phyloP scores from a whole-genome alignment of 2,888 invertebrate species.

The Ceramica pisi region DNA sequence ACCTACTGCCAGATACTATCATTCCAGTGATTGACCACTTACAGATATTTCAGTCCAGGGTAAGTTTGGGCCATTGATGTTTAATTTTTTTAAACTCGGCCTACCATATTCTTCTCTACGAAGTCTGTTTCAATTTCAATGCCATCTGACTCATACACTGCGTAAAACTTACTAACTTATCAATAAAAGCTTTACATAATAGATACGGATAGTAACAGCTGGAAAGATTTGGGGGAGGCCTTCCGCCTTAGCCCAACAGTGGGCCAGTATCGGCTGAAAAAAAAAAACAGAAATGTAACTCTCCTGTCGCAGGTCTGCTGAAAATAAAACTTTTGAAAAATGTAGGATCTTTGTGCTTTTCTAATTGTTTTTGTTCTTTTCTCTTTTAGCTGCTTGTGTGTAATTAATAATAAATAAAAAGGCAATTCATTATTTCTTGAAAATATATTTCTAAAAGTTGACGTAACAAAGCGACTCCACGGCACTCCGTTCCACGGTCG shows the following conservation, averaged over 20 bases:
- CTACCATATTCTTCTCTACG: not conserved
- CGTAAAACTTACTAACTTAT: not conserved
- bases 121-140: not conserved
- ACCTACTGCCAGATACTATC: not conserved
- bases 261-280: too few relatives aligned
- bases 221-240: too few relatives aligned
- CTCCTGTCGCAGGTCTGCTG: too few relatives aligned
- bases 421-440: not conserved
- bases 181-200: too few relatives aligned
- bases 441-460: not conserved
- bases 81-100: not conserved
- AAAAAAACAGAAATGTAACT: too few relatives aligned
- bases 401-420: not conserved
- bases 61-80: not conserved
- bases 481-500: constrained; percentile 63
- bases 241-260: too few relatives aligned
- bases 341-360: too few relatives aligned
- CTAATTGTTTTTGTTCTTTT: too few relatives aligned
- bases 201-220: too few relatives aligned
- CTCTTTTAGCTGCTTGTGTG: too few relatives aligned
- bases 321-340: too few relatives aligned
- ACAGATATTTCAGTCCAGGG: not conserved
- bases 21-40: not conserved
- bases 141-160: not conserved
- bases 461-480: constrained; percentile 66